A percentile compares a stretch with the other conserved stretches of the same genome.
Conservation (phyloP, 2,797 vertebrate genomes). For the Hypotaenidia okinawae region DNA sequence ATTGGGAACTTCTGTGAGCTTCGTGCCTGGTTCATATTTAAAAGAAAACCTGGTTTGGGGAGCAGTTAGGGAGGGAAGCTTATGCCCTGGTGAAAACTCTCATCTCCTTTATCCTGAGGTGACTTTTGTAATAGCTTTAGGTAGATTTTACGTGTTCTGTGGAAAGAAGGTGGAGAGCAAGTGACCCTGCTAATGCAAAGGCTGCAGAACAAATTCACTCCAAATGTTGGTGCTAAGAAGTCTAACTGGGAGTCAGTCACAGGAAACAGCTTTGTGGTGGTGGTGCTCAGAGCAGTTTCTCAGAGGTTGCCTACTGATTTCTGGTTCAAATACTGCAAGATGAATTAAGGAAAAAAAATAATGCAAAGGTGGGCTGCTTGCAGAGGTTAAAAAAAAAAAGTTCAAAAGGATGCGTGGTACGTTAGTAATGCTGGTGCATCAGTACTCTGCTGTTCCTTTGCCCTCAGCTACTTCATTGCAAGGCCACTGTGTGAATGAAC, state of each 20-base stretch:
- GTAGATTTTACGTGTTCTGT: neutral
- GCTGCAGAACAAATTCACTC: neutral
- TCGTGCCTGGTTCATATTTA: neutral
- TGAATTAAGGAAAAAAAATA: neutral
- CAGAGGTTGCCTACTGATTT: neutral
- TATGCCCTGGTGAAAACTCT: neutral
- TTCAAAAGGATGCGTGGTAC: neutral
- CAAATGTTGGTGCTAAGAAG: rapidly evolving
- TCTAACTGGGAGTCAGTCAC: neutral
- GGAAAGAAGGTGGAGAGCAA: neutral
- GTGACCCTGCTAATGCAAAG: neutral
- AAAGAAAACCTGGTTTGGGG: neutral
- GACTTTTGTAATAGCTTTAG: neutral
- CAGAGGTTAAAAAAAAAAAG: neutral
- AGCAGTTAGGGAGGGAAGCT: neutral
- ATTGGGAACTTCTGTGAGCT: neutral
- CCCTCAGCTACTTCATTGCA: neutral
- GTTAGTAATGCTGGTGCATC: neutral
- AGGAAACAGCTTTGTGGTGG: neutral
- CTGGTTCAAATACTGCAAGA: neutral
- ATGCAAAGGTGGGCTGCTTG: neutral
- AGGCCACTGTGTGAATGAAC: neutral
- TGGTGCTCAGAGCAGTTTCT: neutral
- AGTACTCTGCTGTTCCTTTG: neutral
- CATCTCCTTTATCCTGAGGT: neutral